phyloP scores from a whole-genome alignment of 2,888 invertebrate species.

The Himalopsyche tibetana region DNA sequence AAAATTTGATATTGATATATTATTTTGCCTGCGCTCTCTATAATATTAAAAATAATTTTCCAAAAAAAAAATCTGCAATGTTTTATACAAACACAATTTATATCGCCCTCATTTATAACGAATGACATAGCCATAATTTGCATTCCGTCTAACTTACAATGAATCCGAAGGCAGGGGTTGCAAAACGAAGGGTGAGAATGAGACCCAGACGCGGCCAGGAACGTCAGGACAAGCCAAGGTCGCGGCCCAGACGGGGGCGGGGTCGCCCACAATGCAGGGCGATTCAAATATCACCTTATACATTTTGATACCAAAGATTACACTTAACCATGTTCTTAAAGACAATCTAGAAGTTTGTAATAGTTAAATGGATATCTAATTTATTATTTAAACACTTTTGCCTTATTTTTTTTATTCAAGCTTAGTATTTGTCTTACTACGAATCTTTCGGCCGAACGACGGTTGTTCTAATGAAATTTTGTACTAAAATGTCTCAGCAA shows the following conservation, averaged over 20 bases:
- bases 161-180: neutral
- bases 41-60: neutral
- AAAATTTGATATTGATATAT: too few relatives aligned
- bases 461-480: too few relatives aligned
- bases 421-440: too few relatives aligned
- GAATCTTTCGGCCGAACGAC: too few relatives aligned
- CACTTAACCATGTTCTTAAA: too few relatives aligned
- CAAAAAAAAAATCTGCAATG: neutral
- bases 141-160: neutral
- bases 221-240: slow-evolving; percentile 43
- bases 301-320: neutral
- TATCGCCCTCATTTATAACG: neutral
- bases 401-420: too few relatives aligned
- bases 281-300: slow-evolving; percentile 6
- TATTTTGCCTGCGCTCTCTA: too few relatives aligned
- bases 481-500: too few relatives aligned
- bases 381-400: too few relatives aligned
- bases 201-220: slow-evolving; percentile 10
- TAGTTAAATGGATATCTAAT: too few relatives aligned
- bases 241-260: slow-evolving; percentile 54
- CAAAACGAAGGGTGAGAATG: slow-evolving; percentile 12
- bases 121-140: neutral
- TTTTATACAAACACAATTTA: neutral
- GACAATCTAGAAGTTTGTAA: too few relatives aligned
- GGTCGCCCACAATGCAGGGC: slow-evolving; percentile 26